Evolutionary conservation across 2,888 invertebrate species (phyloP).

Genomic region (Orthonychiurus folsomi): DNA sequence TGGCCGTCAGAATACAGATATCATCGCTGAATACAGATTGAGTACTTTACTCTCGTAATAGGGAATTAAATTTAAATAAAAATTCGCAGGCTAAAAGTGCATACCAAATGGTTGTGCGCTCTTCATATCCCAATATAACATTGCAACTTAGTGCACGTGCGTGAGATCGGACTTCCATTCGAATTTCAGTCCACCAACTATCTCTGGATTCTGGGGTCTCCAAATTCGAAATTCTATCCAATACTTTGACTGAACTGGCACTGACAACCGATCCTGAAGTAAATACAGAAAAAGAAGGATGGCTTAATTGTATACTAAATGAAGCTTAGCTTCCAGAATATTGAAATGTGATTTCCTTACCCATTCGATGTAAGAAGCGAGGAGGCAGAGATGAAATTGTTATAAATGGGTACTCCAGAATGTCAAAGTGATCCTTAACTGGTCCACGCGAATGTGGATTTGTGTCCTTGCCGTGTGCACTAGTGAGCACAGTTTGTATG

Average conservation of each 20-base stretch:
- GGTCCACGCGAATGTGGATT: conserved; percentile 16
- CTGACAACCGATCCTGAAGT: conserved; percentile 67
- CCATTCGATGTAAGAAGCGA: conserved; percentile 79
- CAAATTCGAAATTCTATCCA: conserved; percentile 69
- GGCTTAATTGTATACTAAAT: too few species aligned
- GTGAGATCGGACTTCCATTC: conserved; percentile 91
- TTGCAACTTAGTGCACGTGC: conserved; percentile 85
- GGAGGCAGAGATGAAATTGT: conserved; percentile 82
- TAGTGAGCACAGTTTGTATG: conserved; percentile 13
- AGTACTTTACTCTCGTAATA: neutral
- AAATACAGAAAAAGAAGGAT: too few species aligned
- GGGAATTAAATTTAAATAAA: conserved; percentile 5
- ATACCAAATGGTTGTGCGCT: conserved; percentile 83
- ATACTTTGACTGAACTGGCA: conserved; percentile 70
- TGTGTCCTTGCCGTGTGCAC: conserved; percentile 19
- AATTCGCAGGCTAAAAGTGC: neutral
- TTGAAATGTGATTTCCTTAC: too few species aligned
- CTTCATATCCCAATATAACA: conserved; percentile 87
- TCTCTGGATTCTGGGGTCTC: conserved; percentile 87
- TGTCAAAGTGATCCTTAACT: conserved; percentile 54
- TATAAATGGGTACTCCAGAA: conserved; percentile 91
- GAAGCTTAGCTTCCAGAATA: too few species aligned
- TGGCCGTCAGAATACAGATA: conserved; percentile 85
- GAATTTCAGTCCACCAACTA: conserved; percentile 92
- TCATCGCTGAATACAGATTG: conserved; percentile 63